Evolutionary conservation across 1,140 invertebrate species (phyloP), one percentile per base, ranked within the genome.

Genomic region (Drosophila pruinosa): DNA sequence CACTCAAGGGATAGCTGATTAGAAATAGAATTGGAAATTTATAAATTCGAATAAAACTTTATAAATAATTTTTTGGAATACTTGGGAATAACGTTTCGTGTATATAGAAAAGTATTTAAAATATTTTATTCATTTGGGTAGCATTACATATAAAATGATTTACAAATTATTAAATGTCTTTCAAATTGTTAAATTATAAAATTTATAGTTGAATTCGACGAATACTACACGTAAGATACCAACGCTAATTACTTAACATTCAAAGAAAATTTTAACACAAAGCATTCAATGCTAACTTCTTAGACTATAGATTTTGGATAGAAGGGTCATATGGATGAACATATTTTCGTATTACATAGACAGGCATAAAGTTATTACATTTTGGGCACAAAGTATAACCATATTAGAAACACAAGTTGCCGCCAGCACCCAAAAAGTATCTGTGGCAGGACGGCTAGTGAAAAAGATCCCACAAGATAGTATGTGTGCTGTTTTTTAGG

Each of bases 401-500:
- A 34, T n/a, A 34, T 34, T 34, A 34, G 12, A 34, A 34, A 34
- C 31, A 34, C n/a, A n/a, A 10, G n/a, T 12, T 34, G 28, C 28
- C 28, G 8, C n/a, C 28, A 31, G n/a, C 28, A 31, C 28, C n/a
- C 31, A 34, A 3, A 34, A 12, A 34, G 31, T 88, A 82, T 88
- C 82, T 88, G 64, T 70, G 56, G 54, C 64, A 78, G 56, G 59
- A 53, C 54, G 54, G 56, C 43, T 61, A 52, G 17, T 5, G 19
- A 15, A 14, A 36, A 21, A 14, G n/a, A 67, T 36, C 50, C 63
- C 50, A 48, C 45, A 69, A 76, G 78, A n/a, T n/a, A n/a, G n/a
- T n/a, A n/a, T n/a, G 67, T 67, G 77, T 52, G 67, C 21, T 15
- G 57, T 81, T 83, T 86, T 88, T 74, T 88, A 88, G 67, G 82